phyloP scores from a whole-genome alignment of 2,113 vertebrate genomes.

The Anarrhichthys ocellatus region DNA sequence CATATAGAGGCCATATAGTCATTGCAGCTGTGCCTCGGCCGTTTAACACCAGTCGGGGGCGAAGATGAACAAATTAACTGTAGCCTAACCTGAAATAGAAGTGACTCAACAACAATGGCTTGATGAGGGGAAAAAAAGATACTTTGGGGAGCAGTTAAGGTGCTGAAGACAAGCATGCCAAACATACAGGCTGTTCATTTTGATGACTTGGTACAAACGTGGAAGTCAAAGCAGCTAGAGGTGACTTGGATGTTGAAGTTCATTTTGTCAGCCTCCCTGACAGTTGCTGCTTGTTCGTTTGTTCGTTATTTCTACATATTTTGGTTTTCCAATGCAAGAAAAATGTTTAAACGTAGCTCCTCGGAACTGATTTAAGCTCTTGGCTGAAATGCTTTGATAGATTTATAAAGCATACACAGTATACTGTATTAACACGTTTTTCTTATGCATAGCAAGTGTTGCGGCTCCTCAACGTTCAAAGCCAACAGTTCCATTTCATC shows the following conservation, averaged over 20 bases:
- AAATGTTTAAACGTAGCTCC: no score
- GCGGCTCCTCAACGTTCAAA: neutral
- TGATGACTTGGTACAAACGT: neutral
- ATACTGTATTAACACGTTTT: no score
- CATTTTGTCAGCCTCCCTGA: neutral
- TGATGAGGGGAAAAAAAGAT: neutral
- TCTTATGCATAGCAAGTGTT: neutral
- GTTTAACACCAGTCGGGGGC: conserved; percentile 46
- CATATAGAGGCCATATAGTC: conserved; percentile 35
- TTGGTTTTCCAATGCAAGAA: neutral
- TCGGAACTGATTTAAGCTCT: no score
- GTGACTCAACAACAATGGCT: neutral
- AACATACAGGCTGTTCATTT: neutral
- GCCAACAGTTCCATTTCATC: neutral
- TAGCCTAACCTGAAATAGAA: conserved; percentile 48
- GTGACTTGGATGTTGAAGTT: neutral
- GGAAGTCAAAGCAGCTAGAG: neutral
- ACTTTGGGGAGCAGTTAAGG: neutral
- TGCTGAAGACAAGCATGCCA: neutral
- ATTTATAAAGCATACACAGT: neutral
- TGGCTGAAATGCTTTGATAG: neutral
- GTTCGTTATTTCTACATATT: neutral
- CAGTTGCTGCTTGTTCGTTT: neutral
- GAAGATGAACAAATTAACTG: conserved; percentile 44
- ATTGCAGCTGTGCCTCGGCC: conserved; percentile 15